These are phyloP conservation scores for Rhagium mordax DNA, from an alignment of 2,888 invertebrate species.

Conservation along the genomic window DNA sequence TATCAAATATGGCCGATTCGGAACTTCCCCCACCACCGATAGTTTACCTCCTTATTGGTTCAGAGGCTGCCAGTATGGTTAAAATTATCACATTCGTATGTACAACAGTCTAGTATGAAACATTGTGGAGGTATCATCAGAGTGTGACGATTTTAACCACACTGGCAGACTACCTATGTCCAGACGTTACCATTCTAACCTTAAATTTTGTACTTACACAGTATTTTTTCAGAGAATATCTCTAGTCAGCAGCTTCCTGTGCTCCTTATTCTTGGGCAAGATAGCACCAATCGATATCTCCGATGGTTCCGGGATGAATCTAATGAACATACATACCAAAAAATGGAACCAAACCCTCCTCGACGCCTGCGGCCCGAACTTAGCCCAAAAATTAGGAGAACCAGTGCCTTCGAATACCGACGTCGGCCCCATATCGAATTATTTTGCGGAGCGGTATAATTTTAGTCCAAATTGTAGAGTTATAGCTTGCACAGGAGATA, in stretches of 20 bases:
- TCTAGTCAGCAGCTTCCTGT: conserved; percentile 93
- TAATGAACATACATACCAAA: conserved; percentile 86
- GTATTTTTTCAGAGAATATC: conserved; percentile 83
- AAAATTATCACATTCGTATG: too few species aligned
- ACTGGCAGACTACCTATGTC: too few species aligned
- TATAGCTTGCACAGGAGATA: conserved; percentile 95
- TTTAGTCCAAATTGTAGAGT: conserved; percentile 87
- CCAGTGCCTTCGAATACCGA: conserved; percentile 81
- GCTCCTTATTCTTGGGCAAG: conserved; percentile 88
- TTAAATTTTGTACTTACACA: too few species aligned
- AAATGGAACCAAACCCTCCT: conserved; percentile 84
- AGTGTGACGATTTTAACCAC: too few species aligned
- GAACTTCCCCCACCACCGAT: too few species aligned
- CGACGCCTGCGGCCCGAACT: conserved; percentile 83
- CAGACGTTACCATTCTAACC: too few species aligned
- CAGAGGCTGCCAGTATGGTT: too few species aligned
- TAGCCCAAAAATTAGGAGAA: conserved; percentile 81
- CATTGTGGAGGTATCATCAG: too few species aligned
- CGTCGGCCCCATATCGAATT: conserved; percentile 83
- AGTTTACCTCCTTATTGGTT: too few species aligned
- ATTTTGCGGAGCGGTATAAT: conserved; percentile 90
- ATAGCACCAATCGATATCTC: conserved; percentile 93
- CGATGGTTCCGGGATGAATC: conserved; percentile 97
- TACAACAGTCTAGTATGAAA: too few species aligned
- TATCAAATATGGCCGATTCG: too few species aligned